These are phyloP conservation scores for Eurystomus gularis DNA, from an alignment of 2,113 vertebrate genomes.

Conservation along the genomic window DNA sequence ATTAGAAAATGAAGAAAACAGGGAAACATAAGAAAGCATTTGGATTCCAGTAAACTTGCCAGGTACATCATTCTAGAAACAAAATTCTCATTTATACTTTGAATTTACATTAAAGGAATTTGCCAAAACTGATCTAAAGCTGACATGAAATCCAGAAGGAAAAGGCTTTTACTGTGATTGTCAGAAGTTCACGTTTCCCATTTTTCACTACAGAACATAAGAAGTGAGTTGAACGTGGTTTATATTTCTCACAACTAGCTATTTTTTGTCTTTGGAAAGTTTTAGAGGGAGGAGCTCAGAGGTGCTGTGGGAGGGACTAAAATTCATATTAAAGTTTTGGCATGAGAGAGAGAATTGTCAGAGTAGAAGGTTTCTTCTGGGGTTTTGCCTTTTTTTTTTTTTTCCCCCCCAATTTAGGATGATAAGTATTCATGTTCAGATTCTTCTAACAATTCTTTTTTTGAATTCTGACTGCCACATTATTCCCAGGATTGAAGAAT, in stretches of 20 bases:
- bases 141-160: not conserved
- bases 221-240: constrained; percentile 7
- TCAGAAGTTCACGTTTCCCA: not conserved
- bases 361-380: constrained; percentile 45
- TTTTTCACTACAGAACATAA: not conserved
- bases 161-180: not conserved
- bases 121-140: not conserved
- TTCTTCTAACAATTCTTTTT: constrained; percentile 47
- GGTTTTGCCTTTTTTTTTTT: not conserved
- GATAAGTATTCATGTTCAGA: constrained; percentile 22
- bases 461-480: constrained; percentile 56
- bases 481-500: constrained; percentile 72
- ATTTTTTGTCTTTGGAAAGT: constrained; percentile 29
- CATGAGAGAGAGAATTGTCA: constrained; percentile 45
- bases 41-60: not conserved
- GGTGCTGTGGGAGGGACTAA: constrained; percentile 60
- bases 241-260: constrained; percentile 18
- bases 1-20: not conserved
- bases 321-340: constrained; percentile 63
- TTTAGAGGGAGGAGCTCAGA: constrained; percentile 56
- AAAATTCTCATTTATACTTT: not conserved
- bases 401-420: not conserved
- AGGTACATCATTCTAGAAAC: not conserved
- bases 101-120: not conserved
- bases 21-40: not conserved